A percentile compares a stretch with the other conserved stretches of the same genome.
These are phyloP conservation scores for Cylloceria caligata DNA, from an alignment of 2,888 invertebrate genomes.

Conservation along the genomic window DNA sequence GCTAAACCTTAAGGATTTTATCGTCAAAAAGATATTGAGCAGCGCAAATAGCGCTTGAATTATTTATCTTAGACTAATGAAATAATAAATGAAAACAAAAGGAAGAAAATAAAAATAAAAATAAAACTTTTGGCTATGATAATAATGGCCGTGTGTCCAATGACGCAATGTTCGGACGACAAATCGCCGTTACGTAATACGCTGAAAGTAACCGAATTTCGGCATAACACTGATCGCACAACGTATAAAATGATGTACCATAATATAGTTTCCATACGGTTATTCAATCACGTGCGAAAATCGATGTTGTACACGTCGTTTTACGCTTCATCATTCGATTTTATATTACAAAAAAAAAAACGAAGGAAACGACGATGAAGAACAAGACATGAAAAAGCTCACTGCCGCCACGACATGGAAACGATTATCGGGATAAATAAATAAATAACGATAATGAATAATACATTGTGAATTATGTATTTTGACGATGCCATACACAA, in stretches of 20 bases:
- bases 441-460: slow-evolving; percentile 59
- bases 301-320: slow-evolving; percentile 9
- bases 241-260: slow-evolving; percentile 36
- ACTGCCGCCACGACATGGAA: slow-evolving; percentile 70
- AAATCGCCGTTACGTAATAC: slow-evolving; percentile 30
- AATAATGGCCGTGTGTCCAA: slow-evolving; percentile 4
- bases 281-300: slow-evolving; percentile 20
- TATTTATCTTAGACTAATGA: slow-evolving; percentile 62
- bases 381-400: slow-evolving; percentile 64
- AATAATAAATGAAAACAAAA: slow-evolving; percentile 31
- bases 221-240: slow-evolving; percentile 20
- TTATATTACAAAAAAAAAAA: slow-evolving; percentile 41
- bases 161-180: slow-evolving; percentile 9
- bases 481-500: slow-evolving; percentile 83
- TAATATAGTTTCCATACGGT: slow-evolving; percentile 40
- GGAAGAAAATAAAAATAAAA: slow-evolving; percentile 10
- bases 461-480: slow-evolving; percentile 79
- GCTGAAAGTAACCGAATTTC: slow-evolving; percentile 43
- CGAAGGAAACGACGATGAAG: slow-evolving; percentile 5
- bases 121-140: slow-evolving; percentile 14
- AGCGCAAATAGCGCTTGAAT: slow-evolving; percentile 40
- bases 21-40: slow-evolving; percentile 40
- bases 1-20: slow-evolving; percentile 56
- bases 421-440: slow-evolving; percentile 63
- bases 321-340: slow-evolving; percentile 51